These are phyloP conservation scores for Hemaris fuciformis DNA, from an alignment of 2,888 invertebrate species.

Conservation along the genomic window DNA sequence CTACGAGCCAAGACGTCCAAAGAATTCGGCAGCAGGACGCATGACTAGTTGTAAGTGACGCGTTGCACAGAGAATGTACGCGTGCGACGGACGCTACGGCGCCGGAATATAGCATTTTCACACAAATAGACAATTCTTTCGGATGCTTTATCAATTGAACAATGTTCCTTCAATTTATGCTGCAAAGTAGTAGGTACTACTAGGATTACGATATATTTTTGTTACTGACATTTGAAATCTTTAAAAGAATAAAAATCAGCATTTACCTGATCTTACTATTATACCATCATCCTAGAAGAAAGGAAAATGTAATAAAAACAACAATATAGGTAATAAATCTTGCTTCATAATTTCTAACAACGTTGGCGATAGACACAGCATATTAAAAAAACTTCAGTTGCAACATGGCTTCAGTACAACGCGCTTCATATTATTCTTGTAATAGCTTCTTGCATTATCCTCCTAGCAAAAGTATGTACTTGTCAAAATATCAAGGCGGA, in stretches of 20 bases:
- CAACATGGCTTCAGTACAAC: background rate
- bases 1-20: background rate
- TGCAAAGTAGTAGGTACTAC: too few species aligned
- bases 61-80: slow-evolving; percentile 1
- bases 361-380: too few species aligned
- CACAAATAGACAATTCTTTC: background rate
- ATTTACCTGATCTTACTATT: too few species aligned
- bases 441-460: too few species aligned
- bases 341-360: too few species aligned
- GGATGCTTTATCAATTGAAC: background rate
- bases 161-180: background rate
- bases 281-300: too few species aligned
- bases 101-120: background rate
- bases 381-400: too few species aligned
- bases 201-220: too few species aligned
- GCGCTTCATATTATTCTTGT: background rate
- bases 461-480: background rate
- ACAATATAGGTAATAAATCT: too few species aligned
- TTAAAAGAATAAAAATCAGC: too few species aligned
- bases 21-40: slow-evolving; percentile 1
- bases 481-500: background rate
- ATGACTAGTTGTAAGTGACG: slow-evolving; percentile 9
- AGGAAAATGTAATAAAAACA: too few species aligned
- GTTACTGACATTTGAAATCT: too few species aligned
- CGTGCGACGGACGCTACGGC: background rate